Evolutionary conservation across 37 sponge, comb jelly and placozoan species (phyloP).

Genomic region (Hexactinellida sp.): DNA sequence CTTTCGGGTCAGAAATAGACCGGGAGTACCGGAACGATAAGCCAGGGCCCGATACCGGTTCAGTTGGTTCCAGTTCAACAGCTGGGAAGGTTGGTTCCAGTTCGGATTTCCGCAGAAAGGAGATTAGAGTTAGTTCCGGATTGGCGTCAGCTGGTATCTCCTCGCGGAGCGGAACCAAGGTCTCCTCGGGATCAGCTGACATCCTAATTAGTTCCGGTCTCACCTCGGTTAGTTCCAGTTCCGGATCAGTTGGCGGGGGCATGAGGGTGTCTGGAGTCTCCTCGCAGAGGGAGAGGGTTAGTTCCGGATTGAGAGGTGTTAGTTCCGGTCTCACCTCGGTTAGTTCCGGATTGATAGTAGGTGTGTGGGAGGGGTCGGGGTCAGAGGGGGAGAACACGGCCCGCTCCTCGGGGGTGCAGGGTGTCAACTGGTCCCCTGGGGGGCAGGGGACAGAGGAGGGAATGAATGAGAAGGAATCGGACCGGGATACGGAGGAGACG

Average conservation of each 20-base stretch:
- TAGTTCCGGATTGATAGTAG: conserved; percentile 7
- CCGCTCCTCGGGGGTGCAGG: neutral
- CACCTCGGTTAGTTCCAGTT: neutral
- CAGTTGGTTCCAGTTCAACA: neutral
- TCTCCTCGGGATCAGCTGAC: neutral
- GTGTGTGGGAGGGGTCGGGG: neutral
- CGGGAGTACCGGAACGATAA: neutral
- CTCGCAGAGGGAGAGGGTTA: neutral
- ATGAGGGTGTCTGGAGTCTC: neutral
- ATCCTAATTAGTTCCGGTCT: neutral
- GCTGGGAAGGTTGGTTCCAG: neutral
- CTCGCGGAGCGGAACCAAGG: too few species aligned
- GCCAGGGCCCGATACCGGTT: neutral
- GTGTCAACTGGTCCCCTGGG: neutral
- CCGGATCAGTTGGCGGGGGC: neutral
- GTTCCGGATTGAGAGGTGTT: neutral
- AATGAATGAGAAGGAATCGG: neutral
- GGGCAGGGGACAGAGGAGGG: too few species aligned
- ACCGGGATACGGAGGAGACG: neutral
- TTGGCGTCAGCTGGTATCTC: neutral
- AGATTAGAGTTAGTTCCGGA: neutral
- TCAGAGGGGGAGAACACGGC: neutral
- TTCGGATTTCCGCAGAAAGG: neutral
- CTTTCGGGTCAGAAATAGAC: neutral
- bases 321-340: neutral